Evolutionary conservation across 37 sponge, comb jelly and placozoan genomes (phyloP), one percentile per base, ranked within the genome.

Genomic region (Amphimedon queenslandica): DNA sequence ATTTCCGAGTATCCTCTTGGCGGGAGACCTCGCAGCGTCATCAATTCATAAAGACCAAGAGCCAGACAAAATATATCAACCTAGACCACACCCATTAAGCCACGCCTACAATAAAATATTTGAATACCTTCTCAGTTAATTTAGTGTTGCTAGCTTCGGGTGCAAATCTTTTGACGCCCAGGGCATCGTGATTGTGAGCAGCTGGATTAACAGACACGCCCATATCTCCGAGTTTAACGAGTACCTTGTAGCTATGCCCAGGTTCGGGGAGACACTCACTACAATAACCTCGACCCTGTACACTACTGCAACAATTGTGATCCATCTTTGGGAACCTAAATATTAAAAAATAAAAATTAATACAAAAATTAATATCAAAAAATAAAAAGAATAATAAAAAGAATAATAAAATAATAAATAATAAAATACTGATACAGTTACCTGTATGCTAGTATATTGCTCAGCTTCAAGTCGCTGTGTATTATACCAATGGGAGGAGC

Each of bases 121-220:
- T n/a, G n/a, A 29, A 51, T 57, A 85, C 85, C 80, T 85, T 85
- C 41, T 85, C 79, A 31, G 85, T 85, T 20, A 85, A 63, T 18
- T 27, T 73, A 20, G 63, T 39, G 32, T 85, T 40, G 53, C 13
- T n/a, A 66, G 80, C 73, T 63, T 85, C 85, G 21, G 85, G 85
- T 0, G 74, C 55, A 42, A 85, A 58, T 33, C 58, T 39, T 28
- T 51, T 66, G 23, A 85, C 53, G 0, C 85, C 80, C 1, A 13
- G 23, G 16, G 24, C 30, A 21, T 68, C 56, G 40, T 53, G 34
- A 31, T 21, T 51, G 24, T 58, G 28, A 11, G 43, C 66, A 0
- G 33, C 51, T 1, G 85, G 85, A 58, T 85, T 85, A 4, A 72
- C 80, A 73, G 80, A 67, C 35, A 85, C 69, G 3, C 85, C 85